These are phyloP conservation scores for Xestia xanthographa DNA, from an alignment of 2,888 invertebrate genomes.

Conservation along the genomic window DNA sequence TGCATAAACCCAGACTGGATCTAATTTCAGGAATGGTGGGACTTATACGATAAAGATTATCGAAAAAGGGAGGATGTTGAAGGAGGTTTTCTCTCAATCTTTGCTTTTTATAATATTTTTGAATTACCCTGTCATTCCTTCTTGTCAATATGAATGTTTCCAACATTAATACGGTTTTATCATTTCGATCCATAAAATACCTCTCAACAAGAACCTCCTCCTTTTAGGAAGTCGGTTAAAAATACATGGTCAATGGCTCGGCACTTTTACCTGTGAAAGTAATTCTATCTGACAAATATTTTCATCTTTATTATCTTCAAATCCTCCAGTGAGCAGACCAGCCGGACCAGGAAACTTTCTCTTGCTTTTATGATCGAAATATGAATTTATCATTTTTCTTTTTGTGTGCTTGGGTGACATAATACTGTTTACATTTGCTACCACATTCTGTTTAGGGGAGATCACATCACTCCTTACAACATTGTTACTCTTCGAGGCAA, in stretches of 20 bases:
- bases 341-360: slow-evolving; percentile 88
- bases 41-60: no score
- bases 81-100: no score
- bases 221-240: no score
- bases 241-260: background rate
- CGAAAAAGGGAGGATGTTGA: no score
- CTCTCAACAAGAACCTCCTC: no score
- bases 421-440: slow-evolving; percentile 26
- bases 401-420: slow-evolving; percentile 81
- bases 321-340: slow-evolving; percentile 81
- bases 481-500: background rate
- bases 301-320: slow-evolving; percentile 81
- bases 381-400: slow-evolving; percentile 83
- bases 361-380: slow-evolving; percentile 84
- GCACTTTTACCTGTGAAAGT: slow-evolving; percentile 82
- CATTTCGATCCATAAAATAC: no score
- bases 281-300: slow-evolving; percentile 82
- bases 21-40: no score
- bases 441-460: slow-evolving; percentile 15
- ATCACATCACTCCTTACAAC: slow-evolving; percentile 26
- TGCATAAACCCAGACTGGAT: no score
- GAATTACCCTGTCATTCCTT: no score
- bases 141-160: no score
- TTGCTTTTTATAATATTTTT: no score
- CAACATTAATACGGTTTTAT: no score